Evolutionary conservation across 2,797 vertebrate genomes (phyloP), one percentile per base, ranked within the genome.

Genomic region (Myotis vivesi): DNA sequence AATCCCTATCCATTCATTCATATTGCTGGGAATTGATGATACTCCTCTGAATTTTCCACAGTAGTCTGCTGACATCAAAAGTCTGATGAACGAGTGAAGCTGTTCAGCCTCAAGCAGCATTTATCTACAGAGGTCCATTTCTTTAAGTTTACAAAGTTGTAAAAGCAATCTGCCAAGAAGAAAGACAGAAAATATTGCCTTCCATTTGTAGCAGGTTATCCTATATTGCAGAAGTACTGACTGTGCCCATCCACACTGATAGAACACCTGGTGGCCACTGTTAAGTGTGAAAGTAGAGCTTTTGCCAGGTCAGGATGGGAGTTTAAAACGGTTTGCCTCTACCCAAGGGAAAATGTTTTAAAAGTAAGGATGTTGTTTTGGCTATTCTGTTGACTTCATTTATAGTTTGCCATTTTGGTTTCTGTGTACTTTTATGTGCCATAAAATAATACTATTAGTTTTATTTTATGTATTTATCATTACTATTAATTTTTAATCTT

Each of bases 91-190:
- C 0, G 4, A 88, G 87, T 17, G 69, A 94, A 92, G 79, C 53
- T 87, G 82, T 91, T 94, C 41, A 59, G 94, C 77, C 81, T 64
- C 68, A 85, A 94, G 93, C 71, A 93, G 53, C 77, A 94, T 94
- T 95, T 95, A 95, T 96, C 91, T 92, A 49, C 38, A 94, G 80
- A 87, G 53, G 91, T 89, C 73, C n/a, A 1, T 89, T 88, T 95
- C 89, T 96, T 91, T 86, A 51, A 90, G 87, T 95, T 97, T 87
- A 96, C 90, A 96, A 94, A 96, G 87, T 95, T 96, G 91, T 97
- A 91, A 95, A 96, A 96, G 91, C 89, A 96, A 90, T 87, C 89
- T 97, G 94, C 87, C 95, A 94, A 89, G 80, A 95, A 94, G 96
- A 97, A 97, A 95, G 92, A 87, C 16, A 0, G 72, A 87, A 91